Evolutionary conservation across 30 jellyfish, hydroid and myxozoan genomes (phyloP), one percentile per base, ranked within the genome.

Genomic region (Cassiopea xamachana): DNA sequence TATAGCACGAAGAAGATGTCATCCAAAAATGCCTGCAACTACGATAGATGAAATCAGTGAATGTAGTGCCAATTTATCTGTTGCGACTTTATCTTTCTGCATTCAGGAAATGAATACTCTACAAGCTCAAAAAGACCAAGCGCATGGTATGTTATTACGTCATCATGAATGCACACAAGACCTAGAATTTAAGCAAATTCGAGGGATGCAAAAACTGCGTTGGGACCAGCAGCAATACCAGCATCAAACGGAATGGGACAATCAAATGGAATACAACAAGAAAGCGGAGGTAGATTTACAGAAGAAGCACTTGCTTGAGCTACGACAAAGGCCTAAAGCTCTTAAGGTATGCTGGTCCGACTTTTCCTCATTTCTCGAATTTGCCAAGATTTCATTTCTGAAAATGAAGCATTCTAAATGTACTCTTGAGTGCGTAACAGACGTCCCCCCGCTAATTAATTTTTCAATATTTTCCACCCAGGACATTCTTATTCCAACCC

Each of bases 151-250:
- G 99, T 77, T 96, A 78, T 79, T 93, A 75, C 97, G 98, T 70
- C 99, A 96, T 83, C 99, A 96, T 67, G 97, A 96, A 60, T 96
- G 99, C 76, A 96, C 99, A 50, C 98, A 96, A 75, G 98, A 89
- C 59, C 88, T 96, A 46, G 99, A 96, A 67, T 96, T 89, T 92
- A 96, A 90, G 70, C 99, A 96, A 61, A 70, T 96, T 45, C 89
- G 91, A 15, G 94, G 86, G 49, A 96, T 96, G 99, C 99, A 96
- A 78, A 87, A 90, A 81, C 79, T 96, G 77, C 94, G 99, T 10
- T 69, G 92, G 86, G 98, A 92, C 55, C 99, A 96, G 81, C 99
- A 96, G 59, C 93, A 86, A 69, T 85, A 92, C 72, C 97, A 93
- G 67, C 99, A 96, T 61, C 98, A 93, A 68, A 96, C 99, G 14